These are phyloP conservation scores for Hoplodrina ambigua DNA, from an alignment of 2,888 invertebrate species.

Conservation along the genomic window DNA sequence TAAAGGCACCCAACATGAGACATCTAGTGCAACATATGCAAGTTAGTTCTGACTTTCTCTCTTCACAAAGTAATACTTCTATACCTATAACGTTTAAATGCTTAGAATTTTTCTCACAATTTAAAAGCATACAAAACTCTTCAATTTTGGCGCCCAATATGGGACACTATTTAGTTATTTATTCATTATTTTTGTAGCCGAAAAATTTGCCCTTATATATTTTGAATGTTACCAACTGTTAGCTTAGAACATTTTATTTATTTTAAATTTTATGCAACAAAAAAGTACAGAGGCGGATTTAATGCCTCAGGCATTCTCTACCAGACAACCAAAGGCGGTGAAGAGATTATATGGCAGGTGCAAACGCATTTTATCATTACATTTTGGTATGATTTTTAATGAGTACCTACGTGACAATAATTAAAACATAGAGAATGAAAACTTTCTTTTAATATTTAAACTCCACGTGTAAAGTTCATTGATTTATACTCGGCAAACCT, in stretches of 20 bases:
- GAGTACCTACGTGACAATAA: too few relatives aligned
- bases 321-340: too few relatives aligned
- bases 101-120: too few relatives aligned
- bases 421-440: not conserved
- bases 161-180: not conserved
- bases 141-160: constrained; percentile 46
- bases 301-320: too few relatives aligned
- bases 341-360: too few relatives aligned
- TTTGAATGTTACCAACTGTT: not conserved
- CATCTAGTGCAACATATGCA: not conserved
- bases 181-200: not conserved
- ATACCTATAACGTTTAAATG: not conserved
- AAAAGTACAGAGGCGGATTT: too few relatives aligned
- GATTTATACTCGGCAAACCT: too few relatives aligned
- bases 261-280: too few relatives aligned
- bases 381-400: too few relatives aligned
- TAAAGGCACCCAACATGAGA: constrained; percentile 32
- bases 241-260: too few relatives aligned
- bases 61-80: constrained; percentile 82
- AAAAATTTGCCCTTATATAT: not conserved
- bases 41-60: constrained; percentile 73
- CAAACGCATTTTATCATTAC: too few relatives aligned
- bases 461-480: too few relatives aligned
- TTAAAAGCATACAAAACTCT: not conserved
- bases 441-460: not conserved